Evolutionary conservation across 1,140 invertebrate species (phyloP).

Genomic region (Drosophila sproati): DNA sequence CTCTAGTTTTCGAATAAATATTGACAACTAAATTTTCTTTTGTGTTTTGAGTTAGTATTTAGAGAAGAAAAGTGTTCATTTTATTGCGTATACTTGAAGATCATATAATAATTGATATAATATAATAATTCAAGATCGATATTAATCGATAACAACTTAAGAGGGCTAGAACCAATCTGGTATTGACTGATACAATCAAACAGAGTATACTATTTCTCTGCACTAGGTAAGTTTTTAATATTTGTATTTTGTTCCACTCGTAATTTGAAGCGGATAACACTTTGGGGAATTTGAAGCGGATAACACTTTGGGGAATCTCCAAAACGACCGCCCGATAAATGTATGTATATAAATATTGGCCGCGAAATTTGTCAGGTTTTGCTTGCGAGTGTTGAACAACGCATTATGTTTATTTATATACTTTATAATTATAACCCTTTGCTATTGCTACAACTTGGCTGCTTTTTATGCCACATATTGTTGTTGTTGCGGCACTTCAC

Average conservation of each 20-base stretch:
- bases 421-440: conserved; percentile 67
- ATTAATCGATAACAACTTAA: background rate
- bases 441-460: conserved; percentile 17
- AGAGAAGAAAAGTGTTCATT: too few species aligned
- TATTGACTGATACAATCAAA: too few species aligned
- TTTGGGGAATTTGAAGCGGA: background rate
- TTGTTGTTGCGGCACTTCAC: conserved; percentile 57
- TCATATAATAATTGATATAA: too few species aligned
- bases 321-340: conserved; percentile 1
- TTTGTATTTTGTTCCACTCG: conserved; percentile 9
- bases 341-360: conserved; percentile 13
- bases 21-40: too few species aligned
- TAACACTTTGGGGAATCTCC: background rate
- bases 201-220: too few species aligned
- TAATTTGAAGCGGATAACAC: background rate
- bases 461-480: background rate
- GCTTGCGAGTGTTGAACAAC: conserved; percentile 21
- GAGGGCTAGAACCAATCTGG: background rate
- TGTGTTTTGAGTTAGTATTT: too few species aligned
- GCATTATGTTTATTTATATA: conserved; percentile 50
- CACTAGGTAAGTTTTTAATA: background rate
- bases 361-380: conserved; percentile 56
- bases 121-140: too few species aligned
- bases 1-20: too few species aligned
- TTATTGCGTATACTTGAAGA: too few species aligned